Evolutionary conservation across 2,888 invertebrate genomes (phyloP), one percentile per base, ranked within the genome.

Genomic region (Melinaea marsaeus): DNA sequence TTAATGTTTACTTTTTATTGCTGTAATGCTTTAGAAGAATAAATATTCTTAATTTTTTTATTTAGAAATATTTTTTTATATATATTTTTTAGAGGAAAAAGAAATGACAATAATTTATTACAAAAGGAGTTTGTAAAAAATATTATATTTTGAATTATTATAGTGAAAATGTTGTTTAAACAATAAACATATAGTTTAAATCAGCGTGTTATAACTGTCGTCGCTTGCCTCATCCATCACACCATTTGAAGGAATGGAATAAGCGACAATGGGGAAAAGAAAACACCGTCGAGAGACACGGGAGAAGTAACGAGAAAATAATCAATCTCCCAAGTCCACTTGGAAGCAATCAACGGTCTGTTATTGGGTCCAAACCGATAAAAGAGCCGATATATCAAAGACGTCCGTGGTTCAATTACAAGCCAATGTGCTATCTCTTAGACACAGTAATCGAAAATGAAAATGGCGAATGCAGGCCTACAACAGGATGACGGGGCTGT

Each of bases 301-400:
- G 68, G 75, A 72, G 68, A 65, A 67, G 75, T 88, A 88, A 85
- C 83, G 83, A 88, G 88, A 87, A 89, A 90, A 90, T 88, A 90
- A 90, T 90, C 90, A 90, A 90, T 90, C 88, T 88, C 81, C 81
- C 79, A 73, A 84, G 86, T 88, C 86, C 83, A 88, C 88, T 88
- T 84, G 81, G 85, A 89, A 88, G 88, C 91, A 91, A 91, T 91
- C 91, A 91, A 86, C 84, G 84, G 84, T 87, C 83, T 86, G 86
- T 87, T 90, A 89, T 90, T 90, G 85, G 85, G 87, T 88, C 85
- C 86, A 86, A 90, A 90, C 84, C 85, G 86, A 90, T 91, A 88
- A 86, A 85, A 85, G 87, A 84, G 81, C 76, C 88, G 90, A 91
- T 91, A 84, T 89, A 91, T 91, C 91, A 91, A 90, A 90, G 89